These are phyloP conservation scores for Diogma glabrata DNA, from an alignment of 2,888 invertebrate genomes.

Conservation along the genomic window DNA sequence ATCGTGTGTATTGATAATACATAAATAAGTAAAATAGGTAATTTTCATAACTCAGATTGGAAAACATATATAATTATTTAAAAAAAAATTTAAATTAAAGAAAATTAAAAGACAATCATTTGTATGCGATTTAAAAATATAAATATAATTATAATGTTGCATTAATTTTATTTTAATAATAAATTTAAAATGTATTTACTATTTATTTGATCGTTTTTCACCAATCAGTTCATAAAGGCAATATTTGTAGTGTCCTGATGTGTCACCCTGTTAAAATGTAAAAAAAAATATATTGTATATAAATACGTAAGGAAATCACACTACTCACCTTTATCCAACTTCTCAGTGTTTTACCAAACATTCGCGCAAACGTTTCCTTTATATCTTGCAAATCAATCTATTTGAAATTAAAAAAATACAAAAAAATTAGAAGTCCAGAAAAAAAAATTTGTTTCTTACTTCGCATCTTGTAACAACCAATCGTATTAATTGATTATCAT, in stretches of 20 bases:
- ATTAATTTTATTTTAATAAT: not conserved
- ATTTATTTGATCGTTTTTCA: constrained; percentile 20
- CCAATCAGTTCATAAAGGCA: constrained; percentile 62
- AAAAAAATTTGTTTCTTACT: constrained; percentile 20
- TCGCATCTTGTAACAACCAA: constrained; percentile 72
- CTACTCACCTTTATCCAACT: constrained; percentile 53
- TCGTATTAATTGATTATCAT: constrained; percentile 75
- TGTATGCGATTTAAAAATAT: not conserved
- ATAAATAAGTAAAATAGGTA: too few species aligned
- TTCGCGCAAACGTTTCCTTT: constrained; percentile 60
- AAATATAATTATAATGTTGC: not conserved
- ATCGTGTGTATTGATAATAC: too few species aligned
- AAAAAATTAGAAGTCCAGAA: not conserved
- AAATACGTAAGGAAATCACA: not conserved
- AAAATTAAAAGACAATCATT: too few species aligned
- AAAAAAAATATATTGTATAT: not conserved
- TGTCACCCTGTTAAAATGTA: constrained; percentile 53
- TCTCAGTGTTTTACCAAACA: constrained; percentile 64
- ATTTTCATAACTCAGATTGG: too few species aligned
- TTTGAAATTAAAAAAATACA: not conserved
- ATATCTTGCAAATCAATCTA: constrained; percentile 73
- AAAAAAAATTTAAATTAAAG: too few species aligned
- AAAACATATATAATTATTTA: too few species aligned
- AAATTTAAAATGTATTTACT: constrained; percentile 1
- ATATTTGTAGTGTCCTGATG: constrained; percentile 79